Conservation (phyloP, 1,140 invertebrate species). For the Trichogramma pretiosum region DNA sequence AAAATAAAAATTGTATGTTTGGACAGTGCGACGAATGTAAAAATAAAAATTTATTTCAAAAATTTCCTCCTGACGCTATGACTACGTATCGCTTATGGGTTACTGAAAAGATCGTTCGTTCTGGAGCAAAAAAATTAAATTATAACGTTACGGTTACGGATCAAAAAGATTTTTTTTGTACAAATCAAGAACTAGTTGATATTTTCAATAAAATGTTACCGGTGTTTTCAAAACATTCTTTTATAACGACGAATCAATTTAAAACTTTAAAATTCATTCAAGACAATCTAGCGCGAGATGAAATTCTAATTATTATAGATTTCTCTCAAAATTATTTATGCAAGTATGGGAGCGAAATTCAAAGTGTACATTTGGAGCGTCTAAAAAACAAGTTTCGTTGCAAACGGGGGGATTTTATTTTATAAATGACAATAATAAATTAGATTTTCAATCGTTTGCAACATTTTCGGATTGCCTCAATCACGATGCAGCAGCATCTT, state of each 20-base stretch:
- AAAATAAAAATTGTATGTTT: too few relatives aligned
- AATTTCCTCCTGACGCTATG: too few relatives aligned
- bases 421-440: not conserved
- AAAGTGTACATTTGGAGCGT: slow-evolving; percentile 11
- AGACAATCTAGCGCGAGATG: not conserved
- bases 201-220: not conserved
- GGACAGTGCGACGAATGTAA: too few relatives aligned
- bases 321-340: slow-evolving; percentile 14
- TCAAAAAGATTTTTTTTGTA: slow-evolving; percentile 7
- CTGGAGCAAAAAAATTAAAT: slow-evolving; percentile 1
- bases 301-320: too few relatives aligned
- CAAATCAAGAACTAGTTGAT: slow-evolving; percentile 1
- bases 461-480: slow-evolving; percentile 4
- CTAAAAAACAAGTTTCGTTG: slow-evolving; percentile 10
- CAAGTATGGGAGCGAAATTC: slow-evolving; percentile 12
- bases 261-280: slow-evolving; percentile 1
- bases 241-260: slow-evolving; percentile 6
- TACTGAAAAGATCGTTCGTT: slow-evolving; percentile 1
- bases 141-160: slow-evolving; percentile 9
- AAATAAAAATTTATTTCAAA: too few relatives aligned
- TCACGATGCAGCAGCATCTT: slow-evolving; percentile 4
- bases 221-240: slow-evolving; percentile 4
- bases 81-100: slow-evolving; percentile 4
- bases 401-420: slow-evolving; percentile 8
- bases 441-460: not conserved